Percentiles rank a stretch among this genome's conserved stretches.
These are phyloP conservation scores for Tangara arthus DNA, from an alignment of 2,797 vertebrate species.

Conservation along the genomic window DNA sequence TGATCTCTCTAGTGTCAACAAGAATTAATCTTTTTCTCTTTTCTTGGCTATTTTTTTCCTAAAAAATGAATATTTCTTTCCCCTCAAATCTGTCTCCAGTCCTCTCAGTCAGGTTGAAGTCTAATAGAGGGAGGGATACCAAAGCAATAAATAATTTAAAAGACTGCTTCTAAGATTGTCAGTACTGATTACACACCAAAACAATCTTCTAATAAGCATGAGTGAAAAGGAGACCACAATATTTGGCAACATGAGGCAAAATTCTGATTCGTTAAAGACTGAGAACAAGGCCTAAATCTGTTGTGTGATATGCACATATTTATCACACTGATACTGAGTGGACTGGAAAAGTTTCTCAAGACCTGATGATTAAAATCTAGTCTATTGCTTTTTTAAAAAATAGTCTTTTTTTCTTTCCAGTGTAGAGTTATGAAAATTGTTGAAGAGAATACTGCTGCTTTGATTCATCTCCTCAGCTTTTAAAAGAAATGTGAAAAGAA, in stretches of 20 bases:
- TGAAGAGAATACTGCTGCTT: not conserved
- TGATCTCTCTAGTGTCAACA: not conserved
- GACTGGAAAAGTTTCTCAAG: not conserved
- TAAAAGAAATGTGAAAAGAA: not conserved
- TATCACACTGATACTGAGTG: not conserved
- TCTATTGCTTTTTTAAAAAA: fast-evolving
- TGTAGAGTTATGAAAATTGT: not conserved
- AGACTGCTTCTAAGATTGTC: not conserved
- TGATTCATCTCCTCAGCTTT: not conserved
- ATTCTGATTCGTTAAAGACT: not conserved
- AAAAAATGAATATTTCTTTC: not conserved
- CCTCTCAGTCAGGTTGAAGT: not conserved
- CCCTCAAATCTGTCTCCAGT: not conserved
- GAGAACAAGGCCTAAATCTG: not conserved
- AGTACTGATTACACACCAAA: not conserved
- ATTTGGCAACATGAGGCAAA: not conserved
- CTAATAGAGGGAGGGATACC: not conserved
- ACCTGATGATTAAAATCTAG: not conserved
- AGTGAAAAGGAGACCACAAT: not conserved
- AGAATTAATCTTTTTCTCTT: not conserved
- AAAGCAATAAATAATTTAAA: not conserved
- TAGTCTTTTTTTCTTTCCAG: not conserved
- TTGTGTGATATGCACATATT: not conserved
- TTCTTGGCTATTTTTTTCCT: not conserved
- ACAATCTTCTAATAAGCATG: not conserved